Base-by-base conservation (phyloP, 2,797 vertebrate species). In the Otolemur crassicaudatus region DNA sequence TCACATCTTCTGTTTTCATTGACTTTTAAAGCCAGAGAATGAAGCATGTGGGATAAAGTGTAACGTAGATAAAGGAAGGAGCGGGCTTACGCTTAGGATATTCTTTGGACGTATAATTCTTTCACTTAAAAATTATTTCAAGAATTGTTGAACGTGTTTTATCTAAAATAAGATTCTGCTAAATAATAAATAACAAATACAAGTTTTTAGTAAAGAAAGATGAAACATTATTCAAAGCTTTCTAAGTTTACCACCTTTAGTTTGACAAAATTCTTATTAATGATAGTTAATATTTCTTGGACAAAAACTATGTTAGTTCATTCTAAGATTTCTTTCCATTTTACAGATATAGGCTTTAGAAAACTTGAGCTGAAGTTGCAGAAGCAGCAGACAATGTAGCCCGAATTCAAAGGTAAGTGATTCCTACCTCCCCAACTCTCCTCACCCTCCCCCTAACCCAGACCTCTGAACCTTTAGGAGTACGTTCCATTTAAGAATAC, bases 1-100 rank as follows among this genome's bases (percentile, higher is more conserved):
- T 97, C 81, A 97, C 25, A 65, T 96, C 22, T 96, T 82, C 69
- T 67, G 63, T 63, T 91, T 56, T 87, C 84, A 91, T 6, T 96
- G 82, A 87, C 87, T 80, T 90, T 88, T 70, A 87, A 13, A 29
- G 65, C 60, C 72, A 92, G 86, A 76, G n/a, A 96, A n/a, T 20
- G 17, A 79, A 88, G n/a, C 90, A 87, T 56, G 69, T n/a, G 58
- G 76, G 14, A 34, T 4, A 80, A 8, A 69, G 7, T 72, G 19
- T 0, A 40, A 20, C 7, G 20, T n/a, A 63, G 77, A 75, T 37
- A 84, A 92, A 94, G 29, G 43, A 53, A 91, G 53, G 13, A 8
- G 10, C 7, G 2, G 23, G 22, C 3, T 88, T 73, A 65, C 27
- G 61, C 4, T 86, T 73, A 70, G 34, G 67, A 72, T 86, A 77